Conservation (phyloP, 1,140 invertebrate species). For the Drosophila pachea region DNA sequence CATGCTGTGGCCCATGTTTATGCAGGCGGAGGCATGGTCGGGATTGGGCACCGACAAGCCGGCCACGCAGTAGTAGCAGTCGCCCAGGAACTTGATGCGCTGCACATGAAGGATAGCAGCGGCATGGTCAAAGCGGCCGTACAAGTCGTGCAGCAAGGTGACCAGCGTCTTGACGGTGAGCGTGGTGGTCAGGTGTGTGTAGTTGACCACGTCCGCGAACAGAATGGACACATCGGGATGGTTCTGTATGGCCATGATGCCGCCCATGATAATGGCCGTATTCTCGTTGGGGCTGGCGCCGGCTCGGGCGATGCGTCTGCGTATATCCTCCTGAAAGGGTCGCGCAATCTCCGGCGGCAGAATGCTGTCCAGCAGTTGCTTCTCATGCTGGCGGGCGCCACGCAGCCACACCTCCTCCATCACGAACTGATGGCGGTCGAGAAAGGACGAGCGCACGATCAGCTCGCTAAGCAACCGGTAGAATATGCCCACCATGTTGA, state of each 20-base stretch:
- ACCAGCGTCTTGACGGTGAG: conserved; percentile 90
- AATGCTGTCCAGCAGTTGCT: conserved; percentile 91
- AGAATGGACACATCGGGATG: conserved; percentile 94
- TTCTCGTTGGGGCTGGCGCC: not conserved
- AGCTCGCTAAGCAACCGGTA: conserved; percentile 92
- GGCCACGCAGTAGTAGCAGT: conserved; percentile 95
- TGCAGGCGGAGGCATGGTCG: conserved; percentile 91
- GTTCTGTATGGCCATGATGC: conserved; percentile 90
- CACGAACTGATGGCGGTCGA: conserved; percentile 90
- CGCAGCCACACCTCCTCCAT: conserved; percentile 89
- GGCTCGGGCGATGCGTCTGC: conserved; percentile 81
- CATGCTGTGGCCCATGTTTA: conserved; percentile 93
- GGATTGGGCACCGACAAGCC: conserved; percentile 86
- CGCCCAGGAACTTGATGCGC: conserved; percentile 94
- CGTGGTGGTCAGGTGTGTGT: conserved; percentile 91
- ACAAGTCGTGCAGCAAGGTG: conserved; percentile 94
- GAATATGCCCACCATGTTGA: conserved; percentile 90
- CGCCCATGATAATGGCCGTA: conserved; percentile 63
- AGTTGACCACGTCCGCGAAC: conserved; percentile 98
- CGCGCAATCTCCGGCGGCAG: conserved; percentile 91
- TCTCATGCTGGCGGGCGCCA: conserved; percentile 90
- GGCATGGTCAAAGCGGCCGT: conserved; percentile 94
- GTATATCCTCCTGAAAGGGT: conserved; percentile 87
- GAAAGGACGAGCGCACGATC: conserved; percentile 89
- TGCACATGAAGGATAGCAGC: conserved; percentile 86